Conservation (phyloP, 2,113 vertebrate species). For the Phylloscopus trochilus region DNA sequence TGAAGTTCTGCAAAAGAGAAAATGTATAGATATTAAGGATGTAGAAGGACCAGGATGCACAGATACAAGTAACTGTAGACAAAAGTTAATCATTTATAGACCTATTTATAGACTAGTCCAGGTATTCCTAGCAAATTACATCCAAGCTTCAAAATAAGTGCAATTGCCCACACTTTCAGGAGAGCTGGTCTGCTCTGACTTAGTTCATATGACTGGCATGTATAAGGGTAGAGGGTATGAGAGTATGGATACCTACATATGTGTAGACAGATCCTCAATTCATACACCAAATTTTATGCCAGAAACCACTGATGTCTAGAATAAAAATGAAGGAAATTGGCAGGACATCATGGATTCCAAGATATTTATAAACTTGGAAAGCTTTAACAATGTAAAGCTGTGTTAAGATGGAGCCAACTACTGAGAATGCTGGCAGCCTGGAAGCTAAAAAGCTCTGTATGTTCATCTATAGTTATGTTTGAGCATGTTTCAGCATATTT, state of each 20-base stretch:
- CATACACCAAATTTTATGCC: constrained; percentile 33
- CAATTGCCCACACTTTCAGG: not conserved
- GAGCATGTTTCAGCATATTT: constrained; percentile 66
- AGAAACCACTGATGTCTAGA: constrained; percentile 46
- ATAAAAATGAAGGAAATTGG: constrained; percentile 61
- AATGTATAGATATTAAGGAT: not conserved
- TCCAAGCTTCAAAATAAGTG: not conserved
- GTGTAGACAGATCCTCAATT: constrained; percentile 56
- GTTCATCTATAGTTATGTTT: constrained; percentile 60
- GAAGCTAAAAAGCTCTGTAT: constrained; percentile 48
- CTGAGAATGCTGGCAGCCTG: constrained; percentile 55
- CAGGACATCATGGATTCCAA: constrained; percentile 63
- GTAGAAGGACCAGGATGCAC: not conserved
- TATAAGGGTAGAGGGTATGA: not conserved
- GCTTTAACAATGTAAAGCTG: constrained; percentile 62
- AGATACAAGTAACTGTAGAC: not conserved
- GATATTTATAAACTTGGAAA: constrained; percentile 70
- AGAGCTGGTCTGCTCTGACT: not conserved
- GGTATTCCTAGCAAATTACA: not conserved
- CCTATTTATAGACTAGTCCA: not conserved
- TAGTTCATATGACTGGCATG: not conserved
- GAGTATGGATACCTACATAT: constrained; percentile 35
- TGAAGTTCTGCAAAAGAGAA: not conserved
- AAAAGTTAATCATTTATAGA: not conserved
- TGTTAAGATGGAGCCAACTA: constrained; percentile 57